A percentile compares a stretch with the other conserved stretches of the same genome.
phyloP scores from a whole-genome alignment of 92 coral and sea anemone genomes.

The Porites lobata region DNA sequence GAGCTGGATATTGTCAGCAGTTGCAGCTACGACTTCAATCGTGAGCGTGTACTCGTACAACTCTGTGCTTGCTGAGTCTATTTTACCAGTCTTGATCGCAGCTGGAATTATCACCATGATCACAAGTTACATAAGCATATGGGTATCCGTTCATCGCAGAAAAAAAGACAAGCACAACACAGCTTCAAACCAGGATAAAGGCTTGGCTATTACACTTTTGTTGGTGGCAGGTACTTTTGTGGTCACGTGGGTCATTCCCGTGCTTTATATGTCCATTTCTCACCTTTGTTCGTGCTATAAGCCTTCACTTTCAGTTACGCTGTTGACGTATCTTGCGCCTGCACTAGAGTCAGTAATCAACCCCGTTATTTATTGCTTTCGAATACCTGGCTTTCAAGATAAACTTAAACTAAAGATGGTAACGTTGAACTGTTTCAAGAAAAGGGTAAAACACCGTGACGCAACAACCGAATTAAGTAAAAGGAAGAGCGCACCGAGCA shows the following conservation, averaged over 20 bases:
- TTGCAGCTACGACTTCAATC: background rate
- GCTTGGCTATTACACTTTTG: background rate
- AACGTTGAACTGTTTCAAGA: background rate
- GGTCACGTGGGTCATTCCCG: background rate
- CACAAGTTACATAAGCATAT: background rate
- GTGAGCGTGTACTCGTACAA: background rate
- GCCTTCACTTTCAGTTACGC: background rate
- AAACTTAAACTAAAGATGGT: background rate
- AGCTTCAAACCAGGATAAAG: background rate
- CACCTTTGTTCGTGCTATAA: background rate
- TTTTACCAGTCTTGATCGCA: background rate
- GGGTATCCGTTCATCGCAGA: constrained; percentile 12
- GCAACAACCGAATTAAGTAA: background rate
- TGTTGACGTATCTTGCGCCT: too few species aligned
- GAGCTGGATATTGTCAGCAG: constrained; percentile 1
- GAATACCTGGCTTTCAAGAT: background rate
- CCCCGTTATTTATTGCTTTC: constrained; percentile 8
- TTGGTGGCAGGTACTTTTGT: constrained; percentile 2
- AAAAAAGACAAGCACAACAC: background rate
- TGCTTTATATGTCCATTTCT: background rate
- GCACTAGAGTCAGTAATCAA: background rate
- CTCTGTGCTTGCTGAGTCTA: background rate
- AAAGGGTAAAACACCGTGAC: background rate
- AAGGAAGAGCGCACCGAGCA: background rate
- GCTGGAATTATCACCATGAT: background rate